A percentile compares a stretch with the other conserved stretches of the same genome.
These are phyloP conservation scores for Anguilla obscura DNA, from an alignment of 2,797 vertebrate genomes.

Conservation along the genomic window DNA sequence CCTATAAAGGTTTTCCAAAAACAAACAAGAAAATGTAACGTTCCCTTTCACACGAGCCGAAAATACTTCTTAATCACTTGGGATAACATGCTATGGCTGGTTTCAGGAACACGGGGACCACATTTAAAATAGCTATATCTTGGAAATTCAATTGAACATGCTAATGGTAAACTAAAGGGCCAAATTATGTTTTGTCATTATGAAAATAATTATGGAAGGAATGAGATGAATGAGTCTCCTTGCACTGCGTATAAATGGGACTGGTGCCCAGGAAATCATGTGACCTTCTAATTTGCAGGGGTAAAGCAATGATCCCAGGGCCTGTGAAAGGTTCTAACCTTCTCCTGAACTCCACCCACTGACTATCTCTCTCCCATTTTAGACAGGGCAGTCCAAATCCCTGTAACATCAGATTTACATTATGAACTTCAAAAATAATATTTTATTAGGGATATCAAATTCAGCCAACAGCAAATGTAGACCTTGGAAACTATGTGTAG, in stretches of 20 bases:
- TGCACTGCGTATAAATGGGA: conserved; percentile 38
- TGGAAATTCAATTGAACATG: background rate
- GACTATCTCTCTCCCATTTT: conserved; percentile 29
- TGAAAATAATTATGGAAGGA: conserved; percentile 1
- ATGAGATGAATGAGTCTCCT: conserved; percentile 16
- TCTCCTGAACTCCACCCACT: conserved; percentile 32
- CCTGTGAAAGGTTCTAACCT: conserved; percentile 46
- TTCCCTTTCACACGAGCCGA: conserved; percentile 3
- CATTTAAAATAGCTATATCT: background rate
- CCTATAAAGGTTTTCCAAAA: conserved; percentile 7
- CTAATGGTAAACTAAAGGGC: background rate
- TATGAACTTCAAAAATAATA: background rate
- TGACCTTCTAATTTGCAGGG: conserved; percentile 53
- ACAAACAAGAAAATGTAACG: conserved; percentile 17
- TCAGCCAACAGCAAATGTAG: background rate
- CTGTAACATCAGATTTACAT: conserved; percentile 5
- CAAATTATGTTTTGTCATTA: conserved; percentile 11
- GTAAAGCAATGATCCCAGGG: conserved; percentile 46
- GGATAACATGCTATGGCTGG: background rate
- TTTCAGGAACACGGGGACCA: background rate
- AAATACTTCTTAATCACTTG: background rate
- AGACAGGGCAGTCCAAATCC: background rate
- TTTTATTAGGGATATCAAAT: background rate
- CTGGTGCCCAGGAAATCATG: conserved; percentile 44
- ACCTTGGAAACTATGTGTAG: background rate